Evolutionary conservation across 2,888 invertebrate species (phyloP).

Genomic region (Syritta pipiens): DNA sequence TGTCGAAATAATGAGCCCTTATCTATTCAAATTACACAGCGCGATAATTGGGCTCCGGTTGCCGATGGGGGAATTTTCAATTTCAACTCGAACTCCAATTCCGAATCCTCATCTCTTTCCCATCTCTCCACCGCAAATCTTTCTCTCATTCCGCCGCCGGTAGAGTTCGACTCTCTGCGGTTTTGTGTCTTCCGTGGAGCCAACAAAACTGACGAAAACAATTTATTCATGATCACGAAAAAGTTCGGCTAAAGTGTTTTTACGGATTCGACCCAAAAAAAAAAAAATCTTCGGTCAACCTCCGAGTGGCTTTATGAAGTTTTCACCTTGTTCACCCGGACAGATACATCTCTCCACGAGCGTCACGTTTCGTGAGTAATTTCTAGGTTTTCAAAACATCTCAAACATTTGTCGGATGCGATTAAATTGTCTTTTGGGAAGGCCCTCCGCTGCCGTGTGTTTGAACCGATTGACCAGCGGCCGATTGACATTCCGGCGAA

Average conservation of each 20-base stretch:
- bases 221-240: conserved; percentile 66
- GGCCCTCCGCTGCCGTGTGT: no score
- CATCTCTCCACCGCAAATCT: not conserved
- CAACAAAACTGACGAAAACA: conserved; percentile 27
- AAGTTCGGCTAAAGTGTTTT: conserved; percentile 51
- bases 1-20: conserved; percentile 69
- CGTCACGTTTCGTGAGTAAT: conserved; percentile 56
- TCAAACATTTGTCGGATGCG: conserved; percentile 27
- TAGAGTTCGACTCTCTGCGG: conserved; percentile 40
- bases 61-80: conserved; percentile 24
- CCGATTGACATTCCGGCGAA: not conserved
- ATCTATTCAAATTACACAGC: conserved; percentile 67
- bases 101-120: not conserved
- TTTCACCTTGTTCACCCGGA: not conserved
- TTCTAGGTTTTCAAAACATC: conserved; percentile 41
- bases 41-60: conserved; percentile 62
- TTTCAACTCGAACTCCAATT: conserved; percentile 38
- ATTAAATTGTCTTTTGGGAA: conserved; percentile 42
- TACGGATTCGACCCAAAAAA: conserved; percentile 32
- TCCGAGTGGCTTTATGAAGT: conserved; percentile 13
- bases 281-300: conserved; percentile 25
- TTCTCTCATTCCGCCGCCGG: conserved; percentile 52
- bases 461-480: no score
- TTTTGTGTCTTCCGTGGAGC: not conserved
- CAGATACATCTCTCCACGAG: conserved; percentile 18